These are phyloP conservation scores for Galerucella calmariensis DNA, from an alignment of 2,888 invertebrate species.

Conservation along the genomic window DNA sequence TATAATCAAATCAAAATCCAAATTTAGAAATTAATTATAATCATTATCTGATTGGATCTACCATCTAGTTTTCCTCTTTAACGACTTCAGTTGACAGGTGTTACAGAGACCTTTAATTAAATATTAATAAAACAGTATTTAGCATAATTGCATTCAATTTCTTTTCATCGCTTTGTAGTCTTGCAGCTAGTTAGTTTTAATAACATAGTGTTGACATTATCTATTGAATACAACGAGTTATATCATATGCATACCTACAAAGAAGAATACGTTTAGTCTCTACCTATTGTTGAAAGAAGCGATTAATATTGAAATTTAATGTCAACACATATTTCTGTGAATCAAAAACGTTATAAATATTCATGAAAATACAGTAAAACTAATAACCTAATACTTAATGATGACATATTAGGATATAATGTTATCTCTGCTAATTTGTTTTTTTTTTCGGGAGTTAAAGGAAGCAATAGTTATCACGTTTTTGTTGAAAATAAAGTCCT, in stretches of 20 bases:
- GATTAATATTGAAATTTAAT: too few relatives aligned
- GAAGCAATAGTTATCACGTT: too few relatives aligned
- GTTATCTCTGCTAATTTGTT: too few relatives aligned
- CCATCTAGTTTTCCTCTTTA: neutral
- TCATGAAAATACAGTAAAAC: too few relatives aligned
- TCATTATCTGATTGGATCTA: neutral
- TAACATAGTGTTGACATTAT: slow-evolving; percentile 6
- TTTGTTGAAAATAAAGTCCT: too few relatives aligned
- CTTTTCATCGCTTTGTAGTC: slow-evolving; percentile 15
- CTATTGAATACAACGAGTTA: neutral
- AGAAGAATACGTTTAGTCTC: neutral
- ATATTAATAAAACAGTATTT: slow-evolving; percentile 15
- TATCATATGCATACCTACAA: too few relatives aligned
- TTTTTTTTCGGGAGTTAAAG: too few relatives aligned
- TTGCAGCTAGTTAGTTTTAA: neutral
- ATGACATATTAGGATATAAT: too few relatives aligned
- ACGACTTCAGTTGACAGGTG: neutral
- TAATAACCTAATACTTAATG: too few relatives aligned
- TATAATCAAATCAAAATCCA: neutral
- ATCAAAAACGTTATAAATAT: too few relatives aligned
- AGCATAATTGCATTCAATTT: slow-evolving; percentile 35
- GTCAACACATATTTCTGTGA: too few relatives aligned
- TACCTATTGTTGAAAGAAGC: neutral
- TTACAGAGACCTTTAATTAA: slow-evolving; percentile 3
- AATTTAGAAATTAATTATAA: slow-evolving; percentile 3